Base-by-base conservation (phyloP, 2,888 invertebrate species). In the Subacronicta megacephala region DNA sequence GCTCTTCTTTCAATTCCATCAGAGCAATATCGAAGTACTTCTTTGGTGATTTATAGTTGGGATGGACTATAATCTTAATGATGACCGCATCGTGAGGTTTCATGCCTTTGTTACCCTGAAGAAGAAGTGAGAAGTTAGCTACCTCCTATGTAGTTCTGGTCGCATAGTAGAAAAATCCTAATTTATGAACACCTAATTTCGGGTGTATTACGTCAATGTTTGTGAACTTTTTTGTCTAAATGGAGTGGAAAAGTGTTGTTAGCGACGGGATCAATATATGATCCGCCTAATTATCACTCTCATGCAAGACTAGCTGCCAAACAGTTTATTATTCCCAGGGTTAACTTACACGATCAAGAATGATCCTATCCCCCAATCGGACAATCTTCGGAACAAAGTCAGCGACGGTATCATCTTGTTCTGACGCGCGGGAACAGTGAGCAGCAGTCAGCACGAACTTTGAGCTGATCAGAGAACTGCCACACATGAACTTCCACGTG, bases 391-490 rank as follows among this genome's bases (percentile, higher is more conserved):
- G 90, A 0, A 58, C 53, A 1, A 65, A 56, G 35, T 84, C 83
- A 16, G 68, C 65, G 12, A 88, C 58, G 1, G 66, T 62, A 0
- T 78, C 75, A 5, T 82, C 81, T 7, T 60, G 50, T 7, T 62
- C 29, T 9, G 73, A 72, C 16, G 81, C 77, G 16, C 57, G 76
- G 0, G 85, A 82, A 72, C 97, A 97, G 81, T 97, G 97, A 0
- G 96, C 96, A 0, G 97, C 96, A 0, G 96, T 96, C 26, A 97
- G 77, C 1, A 97, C 94, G 77, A 95, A 96, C 31, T 90, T 92
- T 13, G 95, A 89, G 45, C 96, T 96, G 53, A 97, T 95, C 4
- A 97, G 87, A 1, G 95, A 95, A 3, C 96, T 96, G 0, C 96
- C 97, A 77, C 97, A 97, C 70, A 86, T 84, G 67, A 90, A 91